Evolutionary conservation across 2,113 vertebrate genomes (phyloP), one percentile per base, ranked within the genome.

Genomic region (Holacanthus passer): DNA sequence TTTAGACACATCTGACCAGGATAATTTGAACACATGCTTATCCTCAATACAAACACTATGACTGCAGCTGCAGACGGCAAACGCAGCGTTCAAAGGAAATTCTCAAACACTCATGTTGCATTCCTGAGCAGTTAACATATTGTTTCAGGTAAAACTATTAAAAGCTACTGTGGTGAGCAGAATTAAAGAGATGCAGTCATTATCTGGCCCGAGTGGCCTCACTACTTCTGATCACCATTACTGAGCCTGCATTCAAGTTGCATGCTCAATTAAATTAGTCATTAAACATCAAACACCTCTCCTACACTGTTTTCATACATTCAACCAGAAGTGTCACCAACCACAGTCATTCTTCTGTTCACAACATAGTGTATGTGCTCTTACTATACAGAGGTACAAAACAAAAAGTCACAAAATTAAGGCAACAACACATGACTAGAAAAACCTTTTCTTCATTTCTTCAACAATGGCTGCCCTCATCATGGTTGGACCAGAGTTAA

Each of bases 241-340:
- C n/a, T 52, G 20, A 64, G 11, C 27, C 32, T 29, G 45, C 43
- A 73, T 39, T 35, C 24, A 31, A 5, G n/a, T 55, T 52, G 17
- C 22, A 20, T 10, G 4, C 35, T 17, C 11, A 43, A 31, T 50
- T 13, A 35, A 62, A 27, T 27, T 2, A 31, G 52, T 47, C 29
- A 35, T 29, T 17, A 52, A 62, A 68, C 31, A 37, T n/a, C n/a
- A 35, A 47, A 20, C 31, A 39, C 50, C 19, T n/a, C 13, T 65
- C 22, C 24, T 24, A 53, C 7, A 0, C 32, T 45, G 13, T 56
- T 77, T 56, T 56, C 39, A 67, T 66, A 45, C 2, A 45, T 47
- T 67, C 2, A 66, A 35, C 47, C 32, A 47, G 31, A 67, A 77
- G 47, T 67, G 29, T 58, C 63, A 68, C 3, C 8, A 37, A 48